Conservation (phyloP, 2,888 invertebrate species). For the Pammene fasciana region DNA sequence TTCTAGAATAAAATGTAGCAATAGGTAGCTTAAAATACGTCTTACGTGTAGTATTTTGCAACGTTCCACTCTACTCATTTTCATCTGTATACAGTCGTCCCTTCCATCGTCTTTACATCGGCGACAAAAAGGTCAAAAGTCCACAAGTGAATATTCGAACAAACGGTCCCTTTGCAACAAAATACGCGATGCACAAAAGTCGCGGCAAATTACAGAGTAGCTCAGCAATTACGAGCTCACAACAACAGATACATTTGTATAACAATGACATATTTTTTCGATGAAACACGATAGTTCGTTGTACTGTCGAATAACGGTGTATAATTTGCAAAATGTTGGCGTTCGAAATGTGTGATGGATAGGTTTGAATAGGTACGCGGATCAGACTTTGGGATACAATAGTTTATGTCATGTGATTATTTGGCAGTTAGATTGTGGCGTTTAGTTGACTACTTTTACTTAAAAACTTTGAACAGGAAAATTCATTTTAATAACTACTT, state of each 20-base stretch:
- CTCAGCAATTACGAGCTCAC: slow-evolving; percentile 70
- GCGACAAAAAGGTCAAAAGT: slow-evolving; percentile 12
- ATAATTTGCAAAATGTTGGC: slow-evolving; percentile 31
- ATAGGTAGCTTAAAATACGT: no score
- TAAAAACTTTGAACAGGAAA: no score
- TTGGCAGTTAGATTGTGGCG: not conserved
- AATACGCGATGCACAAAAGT: slow-evolving; percentile 65
- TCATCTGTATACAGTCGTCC: not conserved
- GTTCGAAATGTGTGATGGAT: slow-evolving; percentile 18
- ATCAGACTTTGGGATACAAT: not conserved
- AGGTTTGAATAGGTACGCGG: slow-evolving; percentile 11
- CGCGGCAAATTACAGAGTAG: slow-evolving; percentile 75
- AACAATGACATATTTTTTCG: slow-evolving; percentile 75
- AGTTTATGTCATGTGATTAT: not conserved
- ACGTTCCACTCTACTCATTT: not conserved
- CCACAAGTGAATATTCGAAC: slow-evolving; percentile 1
- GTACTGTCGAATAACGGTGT: slow-evolving; percentile 49
- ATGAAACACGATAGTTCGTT: slow-evolving; percentile 67
- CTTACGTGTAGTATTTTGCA: no score
- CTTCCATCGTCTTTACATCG: slow-evolving; percentile 2
- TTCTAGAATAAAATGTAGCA: no score
- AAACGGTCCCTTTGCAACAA: slow-evolving; percentile 15
- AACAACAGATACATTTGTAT: slow-evolving; percentile 83
- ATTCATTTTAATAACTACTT: no score
- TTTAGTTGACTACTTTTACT: not conserved